Percentiles rank a stretch among this genome's conserved stretches.
Evolutionary conservation across 2,113 vertebrate species (phyloP).

Genomic region (Marmota monax): DNA sequence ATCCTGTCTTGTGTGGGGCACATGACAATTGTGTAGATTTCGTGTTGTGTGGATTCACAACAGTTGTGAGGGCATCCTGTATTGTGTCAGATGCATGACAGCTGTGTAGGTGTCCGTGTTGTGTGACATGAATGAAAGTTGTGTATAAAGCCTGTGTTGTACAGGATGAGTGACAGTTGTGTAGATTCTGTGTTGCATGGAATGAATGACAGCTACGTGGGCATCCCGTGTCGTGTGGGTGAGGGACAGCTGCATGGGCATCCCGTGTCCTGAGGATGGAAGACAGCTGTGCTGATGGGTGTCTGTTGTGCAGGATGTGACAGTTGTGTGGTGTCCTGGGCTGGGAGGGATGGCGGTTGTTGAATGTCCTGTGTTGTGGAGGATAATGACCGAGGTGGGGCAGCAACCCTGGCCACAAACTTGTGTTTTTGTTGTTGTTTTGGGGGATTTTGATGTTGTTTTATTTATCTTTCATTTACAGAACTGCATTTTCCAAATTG

Average conservation of each 20-base stretch:
- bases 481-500: conserved; percentile 36
- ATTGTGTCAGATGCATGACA: not conserved
- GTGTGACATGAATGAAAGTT: not conserved
- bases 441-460: conserved; percentile 48
- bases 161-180: too few relatives aligned
- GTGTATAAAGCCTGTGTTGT: not conserved
- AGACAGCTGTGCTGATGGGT: too few relatives aligned
- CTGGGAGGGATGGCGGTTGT: not conserved
- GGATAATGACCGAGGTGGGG: conserved; percentile 82
- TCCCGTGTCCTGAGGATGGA: too few relatives aligned
- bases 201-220: not conserved
- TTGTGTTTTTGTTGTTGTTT: conserved; percentile 82
- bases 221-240: not conserved
- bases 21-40: too few relatives aligned
- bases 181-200: not conserved
- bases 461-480: conserved; percentile 71
- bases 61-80: too few relatives aligned
- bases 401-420: conserved; percentile 83
- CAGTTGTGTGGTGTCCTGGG: not conserved
- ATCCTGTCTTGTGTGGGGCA: not conserved
- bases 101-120: not conserved
- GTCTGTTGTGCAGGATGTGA: conserved; percentile 34
- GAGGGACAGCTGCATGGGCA: not conserved
- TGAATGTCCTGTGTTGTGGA: conserved; percentile 66
- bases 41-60: not conserved